Evolutionary conservation across 2,888 invertebrate species (phyloP), one percentile per base, ranked within the genome.

Genomic region (Tanypteryx hageni): DNA sequence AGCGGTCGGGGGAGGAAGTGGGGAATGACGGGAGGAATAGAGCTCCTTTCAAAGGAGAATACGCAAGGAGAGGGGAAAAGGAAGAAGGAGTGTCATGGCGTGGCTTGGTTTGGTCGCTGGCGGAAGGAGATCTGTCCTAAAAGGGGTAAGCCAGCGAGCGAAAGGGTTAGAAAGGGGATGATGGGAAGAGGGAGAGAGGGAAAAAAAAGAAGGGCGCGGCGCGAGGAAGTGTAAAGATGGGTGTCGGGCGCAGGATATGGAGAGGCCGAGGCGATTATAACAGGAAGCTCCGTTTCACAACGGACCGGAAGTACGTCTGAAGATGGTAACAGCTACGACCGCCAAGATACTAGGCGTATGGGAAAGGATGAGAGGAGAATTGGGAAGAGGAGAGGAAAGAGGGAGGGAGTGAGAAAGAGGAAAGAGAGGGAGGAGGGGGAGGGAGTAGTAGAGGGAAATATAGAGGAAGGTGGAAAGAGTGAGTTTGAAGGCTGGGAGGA

Each of bases 271-370:
- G 27, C 76, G 89, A 89, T 89, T 89, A 89, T 64, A 89, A 64
- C 89, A 89, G 89, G 89, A 89, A 89, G 68, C 89, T 64, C 56
- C 89, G 89, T 89, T 89, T 89, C 89, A 89, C 89, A 89, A 89
- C 64, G 64, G 89, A 89, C 89, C 89, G 89, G 89, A 89, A 89
- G 89, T 68, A 64, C 64, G 89, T 64, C 64, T 89, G 61, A 64
- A 89, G 89, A 89, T 89, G 89, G 89, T 64, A 89, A 89, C 89
- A 89, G 89, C 64, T 56, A 18, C 61, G 64, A 89, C 89, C 89
- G 61, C 89, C 64, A 64, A 89, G 89, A 89, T 64, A 64, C 68
- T 64, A 44, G 89, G 44, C 64, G 61, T 61, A 44, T 83, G 83
- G n/a, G 83, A 44, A 27, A 16, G 64, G 64, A 64, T 16, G 64